These are phyloP conservation scores for Mesorhabditis belari DNA, from an alignment of 2,888 invertebrate genomes.

Conservation along the genomic window DNA sequence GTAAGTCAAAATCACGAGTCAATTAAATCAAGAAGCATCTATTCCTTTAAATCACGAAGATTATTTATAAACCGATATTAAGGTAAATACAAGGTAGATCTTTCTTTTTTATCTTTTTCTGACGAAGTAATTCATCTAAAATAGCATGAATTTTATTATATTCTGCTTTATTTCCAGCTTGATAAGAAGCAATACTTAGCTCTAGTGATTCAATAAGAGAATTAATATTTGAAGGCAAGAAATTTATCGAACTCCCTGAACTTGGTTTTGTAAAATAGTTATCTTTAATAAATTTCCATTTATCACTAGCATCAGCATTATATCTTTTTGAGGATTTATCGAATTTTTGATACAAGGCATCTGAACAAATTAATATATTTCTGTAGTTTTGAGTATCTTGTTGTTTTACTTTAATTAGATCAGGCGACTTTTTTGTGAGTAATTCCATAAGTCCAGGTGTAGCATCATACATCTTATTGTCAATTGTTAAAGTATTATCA, in stretches of 20 bases:
- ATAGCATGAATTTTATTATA: constrained; percentile 25
- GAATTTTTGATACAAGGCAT: constrained; percentile 28
- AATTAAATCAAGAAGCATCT: too few relatives aligned
- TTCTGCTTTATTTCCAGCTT: constrained; percentile 27
- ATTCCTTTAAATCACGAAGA: too few relatives aligned
- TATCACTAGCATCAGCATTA: constrained; percentile 33
- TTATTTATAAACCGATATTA: too few relatives aligned
- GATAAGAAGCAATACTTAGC: constrained; percentile 22
- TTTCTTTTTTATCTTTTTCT: too few relatives aligned
- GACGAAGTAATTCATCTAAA: constrained; percentile 21
- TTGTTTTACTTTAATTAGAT: constrained; percentile 8
- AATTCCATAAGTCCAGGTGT: constrained; percentile 27
- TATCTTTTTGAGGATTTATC: constrained; percentile 21
- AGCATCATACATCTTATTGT: constrained; percentile 13
- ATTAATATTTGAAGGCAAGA: constrained; percentile 17
- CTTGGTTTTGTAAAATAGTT: constrained; percentile 12
- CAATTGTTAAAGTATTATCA: constrained; percentile 20
- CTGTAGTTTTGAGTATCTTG: constrained; percentile 21
- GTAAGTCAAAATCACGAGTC: too few relatives aligned
- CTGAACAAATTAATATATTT: constrained; percentile 23
- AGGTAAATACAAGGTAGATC: too few relatives aligned
- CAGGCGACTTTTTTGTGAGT: constrained; percentile 28
- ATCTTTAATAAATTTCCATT: constrained; percentile 29
- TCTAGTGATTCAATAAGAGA: constrained; percentile 12
- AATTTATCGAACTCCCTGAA: constrained; percentile 8